Evolutionary conservation across 2,888 invertebrate species (phyloP), one percentile per base, ranked within the genome.

Genomic region (Caenorhabditis angaria): DNA sequence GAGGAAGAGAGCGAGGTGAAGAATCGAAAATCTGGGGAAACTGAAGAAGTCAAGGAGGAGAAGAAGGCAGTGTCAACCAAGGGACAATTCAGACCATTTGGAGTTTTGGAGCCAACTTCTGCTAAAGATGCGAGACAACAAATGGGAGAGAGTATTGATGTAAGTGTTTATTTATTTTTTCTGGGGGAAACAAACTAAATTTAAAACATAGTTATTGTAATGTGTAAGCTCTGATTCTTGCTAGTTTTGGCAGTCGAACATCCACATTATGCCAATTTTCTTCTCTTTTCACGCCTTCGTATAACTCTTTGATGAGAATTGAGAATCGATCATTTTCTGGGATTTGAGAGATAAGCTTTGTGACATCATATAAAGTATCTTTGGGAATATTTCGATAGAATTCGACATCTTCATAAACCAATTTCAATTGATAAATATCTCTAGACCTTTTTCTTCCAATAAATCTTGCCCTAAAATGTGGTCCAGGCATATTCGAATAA

Each of bases 41-140:
- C 58, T 27, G 70, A 62, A 66, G 70, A 71, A 48, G 71, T 61
- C 10, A 56, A 70, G 27, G 24, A 59, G 1, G 59, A 32, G 27
- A 64, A 63, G 35, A 64, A 65, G 29, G 54, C 62, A n/a, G 58
- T 48, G 25, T 10, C 41, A 14, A 41, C 41, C 3, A 41, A 41
- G 18, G 69, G 70, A 2, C 57, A 65, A 28, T 78, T 73, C 60
- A 56, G 73, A 25, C 78, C 78, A 20, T 78, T 78, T 55, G 78
- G 78, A 41, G 63, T 78, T 3, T 62, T 78, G 27, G 78, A 78
- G 55, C 60, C 76, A 35, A 22, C 63, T 12, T 57, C 69, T 1
- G 78, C 78, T 2, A 76, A 73, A 35, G 69, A 71, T 25, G 76
- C 75, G 2, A 63, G 78, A 47, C 65, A 63, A 27, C 56, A 58